Base-by-base conservation (phyloP, 2,113 vertebrate genomes). In the Salminus brasiliensis region DNA sequence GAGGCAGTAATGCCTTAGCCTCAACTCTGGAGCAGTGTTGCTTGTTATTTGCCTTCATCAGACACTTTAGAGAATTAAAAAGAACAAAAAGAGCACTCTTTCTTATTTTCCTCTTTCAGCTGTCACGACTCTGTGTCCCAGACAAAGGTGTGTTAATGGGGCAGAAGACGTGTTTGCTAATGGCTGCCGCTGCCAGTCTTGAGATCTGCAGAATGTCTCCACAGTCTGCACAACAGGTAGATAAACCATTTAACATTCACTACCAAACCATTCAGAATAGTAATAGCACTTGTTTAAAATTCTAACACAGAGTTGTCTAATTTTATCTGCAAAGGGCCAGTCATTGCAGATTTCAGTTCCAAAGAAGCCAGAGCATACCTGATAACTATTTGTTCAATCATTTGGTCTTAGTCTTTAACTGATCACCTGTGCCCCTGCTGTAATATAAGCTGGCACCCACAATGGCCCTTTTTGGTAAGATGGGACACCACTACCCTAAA, bases 121-220 rank as follows among this genome's bases (percentile, higher is more conserved):
- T 99, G 75, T 97, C 94, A 85, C 93, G 93, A 90, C 88, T 95
- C 85, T 96, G 96, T 82, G 91, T 93, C 78, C 85, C 89, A 76
- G 94, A 97, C 87, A 93, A 93, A 86, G 88, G 88, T 10, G 81
- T 96, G 85, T 86, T 98, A 34, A 87, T 96, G 88, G 90, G 93
- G 72, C 96, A 96, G 93, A 98, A 94, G 93, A 95, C 95, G 0
- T 97, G 95, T 83, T 91, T 98, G 83, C 86, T 98, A 32, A 94
- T 98, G 94, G 94, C 94, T 81, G 91, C 91, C 79, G 94, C 95
- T 47, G 83, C 94, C 71, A 93, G 95, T 89, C 87, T 99, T 83
- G 92, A 96, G 63, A 85, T 94, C 86, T 93, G 89, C 66, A 95
- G 94, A 86, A 94, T 83, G 62, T 79, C 91, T 86, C 66, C 41